phyloP scores from a whole-genome alignment of 2,113 vertebrate genomes.

The Zosterops lateralis region DNA sequence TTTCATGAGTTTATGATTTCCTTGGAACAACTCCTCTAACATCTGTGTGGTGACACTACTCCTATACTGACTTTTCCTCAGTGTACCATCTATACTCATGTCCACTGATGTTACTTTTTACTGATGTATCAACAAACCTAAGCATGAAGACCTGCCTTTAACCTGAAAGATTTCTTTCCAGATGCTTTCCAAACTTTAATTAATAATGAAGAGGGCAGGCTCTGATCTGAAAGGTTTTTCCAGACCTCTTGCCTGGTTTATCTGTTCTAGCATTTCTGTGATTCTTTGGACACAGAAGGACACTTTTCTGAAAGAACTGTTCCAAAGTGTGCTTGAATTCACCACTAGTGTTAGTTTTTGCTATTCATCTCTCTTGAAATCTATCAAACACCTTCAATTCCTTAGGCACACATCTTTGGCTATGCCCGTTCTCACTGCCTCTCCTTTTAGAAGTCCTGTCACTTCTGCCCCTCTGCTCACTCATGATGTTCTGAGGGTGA shows the following conservation, averaged over 20 bases:
- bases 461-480: not conserved
- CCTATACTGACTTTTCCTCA: not conserved
- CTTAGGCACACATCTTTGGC: not conserved
- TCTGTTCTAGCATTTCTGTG: not conserved
- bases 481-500: accelerated
- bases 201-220: not conserved
- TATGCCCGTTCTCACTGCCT: not conserved
- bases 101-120: not conserved
- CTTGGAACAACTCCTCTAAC: not conserved
- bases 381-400: not conserved
- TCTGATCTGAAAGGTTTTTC: not conserved
- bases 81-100: not conserved
- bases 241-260: not conserved
- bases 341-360: not conserved
- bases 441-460: not conserved
- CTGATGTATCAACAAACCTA: not conserved
- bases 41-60: not conserved
- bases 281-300: not conserved
- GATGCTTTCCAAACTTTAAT: not conserved
- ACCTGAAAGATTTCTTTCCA: not conserved
- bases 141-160: not conserved
- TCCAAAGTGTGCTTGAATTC: not conserved
- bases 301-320: not conserved
- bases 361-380: not conserved
- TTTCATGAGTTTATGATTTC: not conserved